Base-by-base conservation (phyloP, 2,888 invertebrate genomes). In the Coenonympha arcania region DNA sequence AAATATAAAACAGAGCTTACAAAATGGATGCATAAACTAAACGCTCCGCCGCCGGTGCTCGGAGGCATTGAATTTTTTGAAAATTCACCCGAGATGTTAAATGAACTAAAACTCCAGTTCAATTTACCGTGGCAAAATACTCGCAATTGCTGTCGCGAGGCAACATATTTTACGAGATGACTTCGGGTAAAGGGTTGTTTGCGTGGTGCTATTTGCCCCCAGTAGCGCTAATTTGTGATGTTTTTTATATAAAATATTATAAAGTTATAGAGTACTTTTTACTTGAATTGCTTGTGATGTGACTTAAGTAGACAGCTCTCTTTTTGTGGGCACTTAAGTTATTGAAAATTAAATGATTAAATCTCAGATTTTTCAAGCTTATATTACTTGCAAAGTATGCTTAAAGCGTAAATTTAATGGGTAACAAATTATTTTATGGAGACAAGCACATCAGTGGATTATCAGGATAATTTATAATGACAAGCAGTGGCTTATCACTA, bases 111-210 rank as follows among this genome's bases (percentile, higher is more conserved):
- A 55, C 52, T 52, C 50, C 43, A 50, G 54, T 56, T 54, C 52
- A 58, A 50, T 58, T 58, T 54, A 31, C 48, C 47, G 50, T 56
- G 53, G 50, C 50, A 50, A 54, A 50, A 50, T 54, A 50, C 50
- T 50, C 51, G 49, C 54, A 52, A 55, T 55, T 44, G 54, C 47
- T 54, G 45, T 53, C 53, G 51, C 54, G 39, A 50, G 57, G 53
- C 43, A 55, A 57, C 51, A 58, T 59, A 58, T 56, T 59, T 59
- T 55, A 59, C 54, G 57, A 58, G 55, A 54, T 54, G 55, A 54
- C 57, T 56, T 47, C 40, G 57, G 20, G 51, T 61, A 60, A 63
- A 60, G 60, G 60, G 61, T 60, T 59, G 57, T 61, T 59, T 57
- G 52, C 61, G 56, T 60, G 54, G 55, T 55, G 49, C 41, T 52